Evolutionary conservation across 2,113 vertebrate species (phyloP), one percentile per base, ranked within the genome.

Genomic region (Gasterosteus aculeatus): DNA sequence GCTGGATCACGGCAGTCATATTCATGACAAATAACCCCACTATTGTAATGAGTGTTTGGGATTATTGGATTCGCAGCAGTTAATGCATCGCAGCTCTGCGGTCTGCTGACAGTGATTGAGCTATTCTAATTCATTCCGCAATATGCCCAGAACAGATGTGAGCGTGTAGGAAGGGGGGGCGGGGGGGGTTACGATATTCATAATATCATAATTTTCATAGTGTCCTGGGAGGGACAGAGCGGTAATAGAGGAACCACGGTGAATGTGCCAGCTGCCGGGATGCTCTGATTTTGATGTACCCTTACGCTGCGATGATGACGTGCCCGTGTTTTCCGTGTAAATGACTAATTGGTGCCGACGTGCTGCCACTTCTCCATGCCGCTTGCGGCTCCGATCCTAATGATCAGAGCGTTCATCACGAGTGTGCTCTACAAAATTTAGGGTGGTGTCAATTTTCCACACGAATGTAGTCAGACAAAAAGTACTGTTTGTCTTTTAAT

Each of bases 81-180:
- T 63, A 49, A 38, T 33, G 42, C 41, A 47, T 54, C 18, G 7
- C 68, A 33, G 62, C 69, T 57, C 49, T 64, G 64, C 42, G 60
- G 41, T 62, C 39, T 54, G 75, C 69, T 72, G 73, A 82, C 81
- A 81, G 11, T 75, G 75, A 89, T 61, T 46, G 75, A 86, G 80
- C 76, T 73, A 15, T 77, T 81, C 41, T 68, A 75, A 74, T 77
- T 81, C 51, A 74, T 75, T 58, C 69, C 19, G 56, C 85, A 87
- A 81, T 77, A 76, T 80, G 82, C 68, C 10, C 61, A 33, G 59
- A 87, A 87, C 86, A 88, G 85, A 90, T 80, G 53, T 35, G 33
- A 35, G 33, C 5, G 33, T 35, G 33, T 35, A 35, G 33, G 33
- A 35, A 35, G 33, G 1, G 10, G n/a, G 51, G n/a, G 19, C 11